A percentile compares a stretch with the other conserved stretches of the same genome.
phyloP scores from a whole-genome alignment of 2,113 vertebrate genomes.

The Cyprinodon variegatus region DNA sequence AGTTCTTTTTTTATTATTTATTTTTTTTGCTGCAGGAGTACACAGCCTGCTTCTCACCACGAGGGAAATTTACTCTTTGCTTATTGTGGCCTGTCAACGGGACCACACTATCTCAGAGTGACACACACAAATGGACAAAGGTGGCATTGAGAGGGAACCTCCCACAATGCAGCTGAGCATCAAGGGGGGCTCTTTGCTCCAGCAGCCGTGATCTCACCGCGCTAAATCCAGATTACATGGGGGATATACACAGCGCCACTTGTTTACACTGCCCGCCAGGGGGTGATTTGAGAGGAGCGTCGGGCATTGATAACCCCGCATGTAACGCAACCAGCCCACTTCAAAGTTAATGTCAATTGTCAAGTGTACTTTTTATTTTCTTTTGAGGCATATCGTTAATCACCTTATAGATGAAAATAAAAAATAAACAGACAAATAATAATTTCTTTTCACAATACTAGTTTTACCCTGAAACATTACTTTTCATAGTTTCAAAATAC shows the following conservation, averaged over 20 bases:
- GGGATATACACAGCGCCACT: slow-evolving; percentile 84
- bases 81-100: slow-evolving; percentile 81
- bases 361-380: background rate
- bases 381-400: background rate
- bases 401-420: background rate
- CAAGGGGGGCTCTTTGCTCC: slow-evolving; percentile 68
- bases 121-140: slow-evolving; percentile 75
- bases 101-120: slow-evolving; percentile 31
- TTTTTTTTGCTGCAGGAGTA: slow-evolving; percentile 11
- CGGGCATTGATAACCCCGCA: slow-evolving; percentile 15
- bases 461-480: background rate
- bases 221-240: slow-evolving; percentile 89
- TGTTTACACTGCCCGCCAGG: slow-evolving; percentile 78
- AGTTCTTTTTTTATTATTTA: background rate
- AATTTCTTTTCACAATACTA: background rate
- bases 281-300: slow-evolving; percentile 34
- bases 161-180: slow-evolving; percentile 82
- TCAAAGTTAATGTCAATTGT: slow-evolving; percentile 6
- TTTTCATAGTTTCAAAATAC: background rate
- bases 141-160: slow-evolving; percentile 84
- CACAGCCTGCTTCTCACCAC: slow-evolving; percentile 26
- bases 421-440: background rate
- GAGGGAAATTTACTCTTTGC: slow-evolving; percentile 54
- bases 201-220: slow-evolving; percentile 80
- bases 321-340: slow-evolving; percentile 1